Evolutionary conservation across 2,797 vertebrate genomes (phyloP).

Genomic region (Danio jaintianensis): DNA sequence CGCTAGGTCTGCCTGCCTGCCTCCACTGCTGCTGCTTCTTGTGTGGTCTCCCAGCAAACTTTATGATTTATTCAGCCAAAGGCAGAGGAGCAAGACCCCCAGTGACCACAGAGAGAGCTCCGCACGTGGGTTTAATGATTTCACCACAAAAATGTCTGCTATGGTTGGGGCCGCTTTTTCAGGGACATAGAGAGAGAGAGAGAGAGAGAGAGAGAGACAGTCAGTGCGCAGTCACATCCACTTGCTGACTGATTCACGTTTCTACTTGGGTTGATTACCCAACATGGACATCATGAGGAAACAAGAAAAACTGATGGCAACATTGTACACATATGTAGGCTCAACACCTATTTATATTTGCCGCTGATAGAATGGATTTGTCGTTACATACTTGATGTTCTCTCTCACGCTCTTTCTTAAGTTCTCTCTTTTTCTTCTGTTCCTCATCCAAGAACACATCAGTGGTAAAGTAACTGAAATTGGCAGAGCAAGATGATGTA

Average conservation of each 20-base stretch:
- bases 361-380: slow-evolving; percentile 27
- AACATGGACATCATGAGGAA: slow-evolving; percentile 32
- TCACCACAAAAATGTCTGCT: slow-evolving; percentile 99
- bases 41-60: slow-evolving; percentile 98
- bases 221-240: slow-evolving; percentile 28
- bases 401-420: slow-evolving; percentile 50
- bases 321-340: slow-evolving; percentile 7
- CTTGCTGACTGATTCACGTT: slow-evolving; percentile 43
- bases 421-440: slow-evolving; percentile 26
- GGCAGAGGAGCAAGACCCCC: slow-evolving; percentile 99
- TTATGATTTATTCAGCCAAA: slow-evolving; percentile 99
- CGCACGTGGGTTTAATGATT: slow-evolving; percentile 99
- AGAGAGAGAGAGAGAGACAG: slow-evolving; percentile 6
- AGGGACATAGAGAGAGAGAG: slow-evolving; percentile 43
- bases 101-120: slow-evolving; percentile 99
- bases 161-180: slow-evolving; percentile 86
- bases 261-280: slow-evolving; percentile 27
- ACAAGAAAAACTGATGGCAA: background rate
- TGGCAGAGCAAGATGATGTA: slow-evolving; percentile 74
- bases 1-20: slow-evolving; percentile 63
- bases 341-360: slow-evolving; percentile 35
- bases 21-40: slow-evolving; percentile 84
- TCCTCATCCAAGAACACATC: slow-evolving; percentile 63
- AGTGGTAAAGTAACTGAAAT: slow-evolving; percentile 71
- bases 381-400: slow-evolving; percentile 52